A percentile compares a stretch with the other conserved stretches of the same genome.
These are phyloP conservation scores for Aelia acuminata DNA, from an alignment of 2,888 invertebrate species.

Conservation along the genomic window DNA sequence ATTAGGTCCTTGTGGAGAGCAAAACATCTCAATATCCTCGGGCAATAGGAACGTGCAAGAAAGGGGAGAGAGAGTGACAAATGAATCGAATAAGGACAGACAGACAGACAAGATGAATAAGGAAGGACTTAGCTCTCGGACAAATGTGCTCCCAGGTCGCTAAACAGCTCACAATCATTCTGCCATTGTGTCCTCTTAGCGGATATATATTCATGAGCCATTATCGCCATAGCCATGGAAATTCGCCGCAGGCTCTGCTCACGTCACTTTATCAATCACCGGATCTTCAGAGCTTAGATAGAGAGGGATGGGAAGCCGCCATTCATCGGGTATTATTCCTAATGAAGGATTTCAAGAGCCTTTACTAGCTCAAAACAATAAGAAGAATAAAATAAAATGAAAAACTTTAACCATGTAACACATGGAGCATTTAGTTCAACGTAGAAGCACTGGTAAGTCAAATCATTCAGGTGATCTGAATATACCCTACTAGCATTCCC, in stretches of 20 bases:
- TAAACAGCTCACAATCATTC: conserved; percentile 12
- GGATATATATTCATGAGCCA: conserved; percentile 18
- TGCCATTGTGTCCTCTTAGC: conserved; percentile 5
- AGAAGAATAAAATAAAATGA: too few species aligned
- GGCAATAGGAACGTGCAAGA: not conserved
- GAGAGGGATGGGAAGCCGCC: not conserved
- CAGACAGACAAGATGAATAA: conserved; percentile 8
- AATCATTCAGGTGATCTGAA: too few species aligned
- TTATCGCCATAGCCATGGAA: conserved; percentile 28
- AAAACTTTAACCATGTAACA: too few species aligned
- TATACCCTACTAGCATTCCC: too few species aligned
- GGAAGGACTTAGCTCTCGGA: not conserved
- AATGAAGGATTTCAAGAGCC: not conserved
- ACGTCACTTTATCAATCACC: not conserved
- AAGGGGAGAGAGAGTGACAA: not conserved
- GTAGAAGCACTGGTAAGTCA: too few species aligned
- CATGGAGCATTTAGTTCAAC: too few species aligned
- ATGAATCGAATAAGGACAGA: conserved; percentile 22
- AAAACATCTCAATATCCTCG: not conserved
- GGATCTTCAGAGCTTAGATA: not conserved
- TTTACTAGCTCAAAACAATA: too few species aligned
- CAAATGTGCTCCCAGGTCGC: conserved; percentile 8
- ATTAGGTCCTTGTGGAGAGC: not conserved
- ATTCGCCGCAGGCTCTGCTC: not conserved
- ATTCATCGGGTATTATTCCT: not conserved